Evolutionary conservation across 2,797 vertebrate species (phyloP), one percentile per base, ranked within the genome.

Genomic region (Cichlasoma orientale): DNA sequence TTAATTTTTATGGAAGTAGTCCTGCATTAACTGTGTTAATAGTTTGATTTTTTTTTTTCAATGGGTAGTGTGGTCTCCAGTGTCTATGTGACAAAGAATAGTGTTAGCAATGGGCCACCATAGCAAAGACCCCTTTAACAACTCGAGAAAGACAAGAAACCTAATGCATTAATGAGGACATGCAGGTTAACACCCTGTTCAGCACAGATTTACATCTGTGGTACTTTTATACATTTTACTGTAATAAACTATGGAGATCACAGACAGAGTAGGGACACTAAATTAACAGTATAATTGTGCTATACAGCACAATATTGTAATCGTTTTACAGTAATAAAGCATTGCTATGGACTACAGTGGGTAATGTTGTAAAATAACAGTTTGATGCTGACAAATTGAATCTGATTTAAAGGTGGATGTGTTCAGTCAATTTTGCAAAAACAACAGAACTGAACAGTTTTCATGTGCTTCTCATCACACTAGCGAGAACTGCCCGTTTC

Each of bases 201-300:
- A 66, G 3, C 16, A 66, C 52, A 50, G 19, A 52, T 52, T 13
- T n/a, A 31, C n/a, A 68, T 31, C 12, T 2, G 14, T 8, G 21
- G 61, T 16, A 19, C 14, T 66, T 47, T 44, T 19, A 66, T 47
- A 50, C 6, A 19, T 19, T 18, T 50, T 50, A 8, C 47, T 50
- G 23, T 47, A 27, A 44, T 11, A 50, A 50, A 50, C 16, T 27
- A 29, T 50, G 25, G 63, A 29, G 27, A 50, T 68, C 18, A 14
- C 18, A 68, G 38, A 29, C 41, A 50, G 25, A 31, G 44, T 8
- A 52, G 0, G 5, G 25, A 0, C 25, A 13, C 25, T 14, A 68
- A 68, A 50, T 50, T 11, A 52, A 52, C 27, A 68, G 25, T 50
- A 31, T 52, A 11, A 68, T 29, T 10, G 44, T 29, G 47, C 9